phyloP scores from a whole-genome alignment of 1,140 invertebrate species.

The Apis mellifera region Amel_HAv3.1 CM009940.2:1660001-1660500 shows the following conservation, averaged over 20 bases:
- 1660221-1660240: background rate
- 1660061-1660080: no score
- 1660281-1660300: background rate
- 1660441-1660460: conserved; percentile 36
- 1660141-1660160: no score
- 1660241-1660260: background rate
- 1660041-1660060: no score
- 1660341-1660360: background rate
- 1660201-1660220: background rate
- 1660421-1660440: background rate
- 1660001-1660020: no score
- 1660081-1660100: no score
- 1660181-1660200: background rate
- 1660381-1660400: background rate
- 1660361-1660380: background rate
- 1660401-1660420: background rate
- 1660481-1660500: conserved; percentile 58
- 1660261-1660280: background rate
- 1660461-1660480: conserved; percentile 8
- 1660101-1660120: no score
- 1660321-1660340: background rate
- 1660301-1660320: background rate
- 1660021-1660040: no score
- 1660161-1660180: no score
- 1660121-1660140: no score